Base-by-base conservation (phyloP, 2,113 vertebrate species). In the Brachionichthys hirsutus region DNA sequence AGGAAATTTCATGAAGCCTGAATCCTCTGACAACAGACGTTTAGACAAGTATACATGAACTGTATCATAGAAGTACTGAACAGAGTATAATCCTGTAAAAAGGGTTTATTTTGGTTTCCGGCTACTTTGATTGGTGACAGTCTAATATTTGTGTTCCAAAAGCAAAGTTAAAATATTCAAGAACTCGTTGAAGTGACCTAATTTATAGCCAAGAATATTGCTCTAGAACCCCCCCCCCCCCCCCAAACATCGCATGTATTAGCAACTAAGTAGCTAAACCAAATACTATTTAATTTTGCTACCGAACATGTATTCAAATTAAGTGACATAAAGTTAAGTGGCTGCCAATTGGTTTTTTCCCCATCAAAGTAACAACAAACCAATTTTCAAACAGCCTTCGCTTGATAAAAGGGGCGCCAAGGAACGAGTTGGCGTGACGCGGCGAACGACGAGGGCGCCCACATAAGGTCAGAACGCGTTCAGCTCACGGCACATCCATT, bases 401-500 rank as follows among this genome's bases (percentile, higher is more conserved):
- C 69, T 85, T 85, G 60, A 80, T 72, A 75, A 81, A 79, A 66
- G 75, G 75, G 68, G 70, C 53, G 76, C 66, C 65, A 73, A 74
- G 67, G 60, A 64, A 72, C 24, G 58, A 68, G 73, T 73, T 75
- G 70, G 47, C 67, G 78, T 86, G 81, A 74, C 62, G 53, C 85
- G 70, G 70, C 73, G 67, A 80, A 89, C 45, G 73, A 74, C 61
- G 69, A 66, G 47, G 61, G 64, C 60, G 70, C 78, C 45, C 85
- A 88, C 62, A 79, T 64, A 78, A 79, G 84, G 82, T 73, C 53
- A 83, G 61, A 74, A 56, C 58, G 82, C 82, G 77, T 85, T 87
- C 76, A n/a, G 50, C 64, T 83, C 80, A 57, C 82, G 87, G 82
- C 83, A 81, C 80, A 73, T 85, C 78, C 83, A 82, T 70, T 82